Evolutionary conservation across 2,888 invertebrate species (phyloP).

Genomic region (Alviniconcha strummeri): DNA sequence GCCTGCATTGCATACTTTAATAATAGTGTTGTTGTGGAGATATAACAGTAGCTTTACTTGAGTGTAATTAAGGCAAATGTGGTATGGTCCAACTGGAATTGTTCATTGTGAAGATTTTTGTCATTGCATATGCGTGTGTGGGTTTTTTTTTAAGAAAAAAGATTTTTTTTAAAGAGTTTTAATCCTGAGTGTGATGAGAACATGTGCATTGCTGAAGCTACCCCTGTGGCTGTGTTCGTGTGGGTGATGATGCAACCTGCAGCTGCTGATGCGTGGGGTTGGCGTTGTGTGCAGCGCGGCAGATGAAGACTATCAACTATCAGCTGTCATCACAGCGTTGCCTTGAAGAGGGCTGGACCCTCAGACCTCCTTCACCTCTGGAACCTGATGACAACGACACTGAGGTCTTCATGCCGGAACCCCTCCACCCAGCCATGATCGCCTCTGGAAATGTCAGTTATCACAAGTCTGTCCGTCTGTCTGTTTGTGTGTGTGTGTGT

Average conservation of each 20-base stretch:
- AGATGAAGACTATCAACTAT: slow-evolving; percentile 73
- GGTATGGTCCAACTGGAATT: no score
- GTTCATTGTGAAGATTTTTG: no score
- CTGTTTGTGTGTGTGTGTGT: background rate
- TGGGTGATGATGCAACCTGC: background rate
- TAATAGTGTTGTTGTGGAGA: no score
- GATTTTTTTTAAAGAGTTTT: no score
- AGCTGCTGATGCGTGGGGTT: no score
- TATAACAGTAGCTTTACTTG: no score
- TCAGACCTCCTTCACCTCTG: slow-evolving; percentile 66
- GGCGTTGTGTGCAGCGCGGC: slow-evolving; percentile 52
- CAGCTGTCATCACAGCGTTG: slow-evolving; percentile 72
- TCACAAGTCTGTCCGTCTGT: background rate
- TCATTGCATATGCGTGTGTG: no score
- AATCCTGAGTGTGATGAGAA: no score
- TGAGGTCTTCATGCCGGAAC: slow-evolving; percentile 49
- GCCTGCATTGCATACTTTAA: no score
- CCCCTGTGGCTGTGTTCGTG: no score
- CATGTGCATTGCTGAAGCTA: no score
- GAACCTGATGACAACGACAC: slow-evolving; percentile 54
- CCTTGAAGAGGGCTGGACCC: slow-evolving; percentile 72
- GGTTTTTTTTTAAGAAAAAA: background rate
- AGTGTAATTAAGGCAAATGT: no score
- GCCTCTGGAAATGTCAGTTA: slow-evolving; percentile 40
- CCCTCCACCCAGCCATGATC: slow-evolving; percentile 40